A percentile compares a stretch with the other conserved stretches of the same genome.
Evolutionary conservation across 2,888 invertebrate species (phyloP).

Genomic region (Hedychridium roseum): DNA sequence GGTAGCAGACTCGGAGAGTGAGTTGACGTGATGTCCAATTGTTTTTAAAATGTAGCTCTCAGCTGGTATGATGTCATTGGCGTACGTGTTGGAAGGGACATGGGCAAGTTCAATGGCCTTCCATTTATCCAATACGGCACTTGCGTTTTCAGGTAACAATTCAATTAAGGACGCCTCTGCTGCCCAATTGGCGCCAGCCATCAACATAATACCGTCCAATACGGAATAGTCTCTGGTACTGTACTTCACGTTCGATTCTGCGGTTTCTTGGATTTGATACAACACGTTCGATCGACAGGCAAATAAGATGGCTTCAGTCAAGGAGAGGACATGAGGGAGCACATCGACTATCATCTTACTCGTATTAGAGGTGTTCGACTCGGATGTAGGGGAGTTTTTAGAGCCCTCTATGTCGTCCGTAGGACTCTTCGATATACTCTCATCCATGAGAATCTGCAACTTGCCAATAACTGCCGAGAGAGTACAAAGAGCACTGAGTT

Average conservation of each 20-base stretch:
- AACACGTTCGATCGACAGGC: conserved; percentile 63
- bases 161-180: conserved; percentile 66
- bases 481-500: conserved; percentile 77
- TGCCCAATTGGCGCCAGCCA: conserved; percentile 64
- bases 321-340: conserved; percentile 72
- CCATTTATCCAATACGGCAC: conserved; percentile 72
- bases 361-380: conserved; percentile 41
- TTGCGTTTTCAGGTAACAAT: conserved; percentile 67
- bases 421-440: conserved; percentile 57
- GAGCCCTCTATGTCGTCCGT: conserved; percentile 55
- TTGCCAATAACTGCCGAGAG: conserved; percentile 81
- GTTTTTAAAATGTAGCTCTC: conserved; percentile 84
- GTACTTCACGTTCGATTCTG: conserved; percentile 61
- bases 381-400: conserved; percentile 45
- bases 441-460: conserved; percentile 72
- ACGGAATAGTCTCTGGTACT: conserved; percentile 65
- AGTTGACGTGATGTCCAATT: conserved; percentile 73
- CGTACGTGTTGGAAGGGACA: conserved; percentile 74
- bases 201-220: conserved; percentile 54
- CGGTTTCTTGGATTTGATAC: conserved; percentile 63
- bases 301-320: conserved; percentile 71
- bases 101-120: conserved; percentile 67
- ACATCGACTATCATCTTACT: conserved; percentile 69
- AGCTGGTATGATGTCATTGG: conserved; percentile 81
- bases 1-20: conserved; percentile 69